Base-by-base conservation (phyloP, 2,888 invertebrate species). In the Dynastes maya region DNA sequence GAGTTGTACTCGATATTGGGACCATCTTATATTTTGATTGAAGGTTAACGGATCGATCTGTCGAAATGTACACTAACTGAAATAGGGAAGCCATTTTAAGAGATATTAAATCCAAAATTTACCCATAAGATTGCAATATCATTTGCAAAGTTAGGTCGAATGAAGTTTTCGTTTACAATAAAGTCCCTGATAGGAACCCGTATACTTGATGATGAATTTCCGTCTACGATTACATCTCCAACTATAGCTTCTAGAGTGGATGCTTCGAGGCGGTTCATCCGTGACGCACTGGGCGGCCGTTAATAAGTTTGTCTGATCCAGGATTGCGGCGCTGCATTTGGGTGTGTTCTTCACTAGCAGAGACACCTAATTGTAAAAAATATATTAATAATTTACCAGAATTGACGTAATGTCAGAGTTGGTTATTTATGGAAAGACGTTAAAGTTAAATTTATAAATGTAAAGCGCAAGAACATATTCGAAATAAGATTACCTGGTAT, bases 211-310 rank as follows among this genome's bases (percentile, higher is more conserved):
- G 13, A 13, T 0, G 27, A 51, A 2, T 49, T n/a, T 16, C 13
- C 16, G 11, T 16, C 49, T 16, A 79, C 37, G 29, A 51, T 77
- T 22, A 79, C 27, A 51, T 65, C 76, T 11, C 79, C 80, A 4
- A 78, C 71, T 9, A 76, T 71, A n/a, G 78, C 74, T 5, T 8
- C 65, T 13, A 79, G 16, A 13, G 58, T 45, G 5, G 45, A n/a
- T 11, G 79, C 58, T 16, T 32, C 27, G 4, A 70, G 22, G 13
- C 61, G 32, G 8, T 27, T 40, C 8, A 61, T 67, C 27, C 0
- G 58, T 64, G 16, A 80, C 77, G 63, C 80, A 80, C 9, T 79
- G 80, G 29, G 80, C 80, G 2, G 80, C 79, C 1, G 79, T 78
- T 9, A 80, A 58, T 11, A 80, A 29, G 16, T 79, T 68, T 16